Percentiles rank a stretch among this genome's conserved stretches.
These are phyloP conservation scores for Archips xylosteana DNA, from an alignment of 2,888 invertebrate genomes.

Conservation along the genomic window DNA sequence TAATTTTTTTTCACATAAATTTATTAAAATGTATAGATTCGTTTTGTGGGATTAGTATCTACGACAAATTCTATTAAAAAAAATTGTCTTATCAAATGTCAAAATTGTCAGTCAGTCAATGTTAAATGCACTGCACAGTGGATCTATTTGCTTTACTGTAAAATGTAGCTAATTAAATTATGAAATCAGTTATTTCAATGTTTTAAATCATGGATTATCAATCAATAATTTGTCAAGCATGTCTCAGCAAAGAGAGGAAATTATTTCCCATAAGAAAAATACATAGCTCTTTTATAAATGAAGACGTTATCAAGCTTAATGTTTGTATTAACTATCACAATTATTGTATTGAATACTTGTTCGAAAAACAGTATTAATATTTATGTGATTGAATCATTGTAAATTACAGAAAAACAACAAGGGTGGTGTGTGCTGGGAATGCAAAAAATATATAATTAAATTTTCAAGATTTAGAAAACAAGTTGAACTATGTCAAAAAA, in stretches of 20 bases:
- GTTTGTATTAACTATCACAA: slow-evolving; percentile 19
- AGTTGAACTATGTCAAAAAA: slow-evolving; percentile 50
- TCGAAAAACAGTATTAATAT: not conserved
- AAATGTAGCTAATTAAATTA: no score
- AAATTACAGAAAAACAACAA: slow-evolving; percentile 49
- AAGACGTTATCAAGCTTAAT: slow-evolving; percentile 7
- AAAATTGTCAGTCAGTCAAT: no score
- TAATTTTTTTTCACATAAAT: no score
- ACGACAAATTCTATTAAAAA: no score
- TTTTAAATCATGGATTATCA: slow-evolving; percentile 18
- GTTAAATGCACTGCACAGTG: no score
- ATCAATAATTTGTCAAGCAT: slow-evolving; percentile 23
- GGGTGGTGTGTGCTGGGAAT: slow-evolving; percentile 64
- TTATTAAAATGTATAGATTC: no score
- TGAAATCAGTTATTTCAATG: not conserved
- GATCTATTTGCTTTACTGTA: no score
- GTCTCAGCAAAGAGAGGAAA: slow-evolving; percentile 22
- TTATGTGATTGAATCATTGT: not conserved
- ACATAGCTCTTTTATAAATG: slow-evolving; percentile 3
- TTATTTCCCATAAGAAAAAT: slow-evolving; percentile 15
- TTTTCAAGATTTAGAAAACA: slow-evolving; percentile 55
- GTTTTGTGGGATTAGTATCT: no score
- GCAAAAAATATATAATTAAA: slow-evolving; percentile 52
- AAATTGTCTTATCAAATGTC: no score
- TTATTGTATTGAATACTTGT: not conserved